Evolutionary conservation across 2,113 vertebrate species (phyloP), one percentile per base, ranked within the genome.

Genomic region (Lutjanus erythropterus): DNA sequence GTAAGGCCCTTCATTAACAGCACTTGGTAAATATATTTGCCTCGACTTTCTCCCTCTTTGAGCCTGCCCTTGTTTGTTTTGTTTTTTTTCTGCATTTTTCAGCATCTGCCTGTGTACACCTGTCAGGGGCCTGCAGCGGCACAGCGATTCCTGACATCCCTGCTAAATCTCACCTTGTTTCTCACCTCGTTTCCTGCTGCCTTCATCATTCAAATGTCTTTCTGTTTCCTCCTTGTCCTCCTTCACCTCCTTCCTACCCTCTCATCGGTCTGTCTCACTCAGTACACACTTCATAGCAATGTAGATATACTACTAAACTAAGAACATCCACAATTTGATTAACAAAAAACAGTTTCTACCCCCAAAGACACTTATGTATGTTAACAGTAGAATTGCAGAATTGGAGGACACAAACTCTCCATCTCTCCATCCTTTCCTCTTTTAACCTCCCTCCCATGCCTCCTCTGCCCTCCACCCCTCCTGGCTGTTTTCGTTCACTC

Each of bases 401-500:
- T 4, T 3, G 11, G 35, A 25, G 21, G 35, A 42, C 1, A 7
- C 60, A 15, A 16, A 29, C 25, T 21, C 18, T 41, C 39, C 53
- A n/a, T n/a, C n/a, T n/a, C n/a, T n/a, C n/a, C n/a, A n/a, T n/a
- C n/a, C n/a, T n/a, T n/a, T n/a, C n/a, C n/a, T n/a, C n/a, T 39
- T 53, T 42, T 71, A 25, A 53, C 55, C 39, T 74, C 55, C 33
- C 68, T 71, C 78, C 35, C 47, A 21, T 56, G 33, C 55, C 33
- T 9, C 19, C 55, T 53, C 61, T n/a, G n/a, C n/a, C 3, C 18
- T n/a, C 41, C 41, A 47, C 31, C 18, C 31, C 46, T 47, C 41
- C 52, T 6, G 55, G 53, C 59, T 58, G 39, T 58, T 71, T 61
- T 66, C 1, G 1, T 67, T 65, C 81, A 39, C 83, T 69, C 69